Percentiles rank a stretch among this genome's conserved stretches.
These are phyloP conservation scores for Romanogobio albipinnatus DNA, from an alignment of 2,113 vertebrate species.

Conservation along the genomic window DNA sequence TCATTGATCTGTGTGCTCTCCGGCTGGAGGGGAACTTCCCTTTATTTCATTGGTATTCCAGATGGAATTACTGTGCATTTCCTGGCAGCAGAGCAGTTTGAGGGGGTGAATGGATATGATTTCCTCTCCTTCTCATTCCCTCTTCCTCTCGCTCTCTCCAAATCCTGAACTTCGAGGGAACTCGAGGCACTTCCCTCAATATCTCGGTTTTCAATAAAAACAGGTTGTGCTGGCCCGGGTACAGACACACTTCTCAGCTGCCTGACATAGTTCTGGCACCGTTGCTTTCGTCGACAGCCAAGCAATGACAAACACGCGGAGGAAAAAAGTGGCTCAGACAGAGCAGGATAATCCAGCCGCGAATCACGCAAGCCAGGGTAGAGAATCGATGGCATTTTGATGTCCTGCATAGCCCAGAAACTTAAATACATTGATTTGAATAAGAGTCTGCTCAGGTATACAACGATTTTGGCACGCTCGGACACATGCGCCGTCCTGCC, in stretches of 20 bases:
- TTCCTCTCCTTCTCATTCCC: conserved; percentile 54
- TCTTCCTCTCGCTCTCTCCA: conserved; percentile 14
- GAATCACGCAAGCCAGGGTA: conserved; percentile 10
- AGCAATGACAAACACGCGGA: conserved; percentile 40
- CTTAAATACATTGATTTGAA: background rate
- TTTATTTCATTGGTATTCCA: conserved; percentile 64
- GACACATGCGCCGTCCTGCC: conserved; percentile 4
- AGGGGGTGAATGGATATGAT: conserved; percentile 52
- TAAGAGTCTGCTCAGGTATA: conserved; percentile 4
- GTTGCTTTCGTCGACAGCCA: conserved; percentile 44
- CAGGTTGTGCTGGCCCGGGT: conserved; percentile 4
- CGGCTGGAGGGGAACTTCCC: conserved; percentile 58
- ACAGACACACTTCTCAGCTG: conserved; percentile 38
- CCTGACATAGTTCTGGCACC: conserved; percentile 47
- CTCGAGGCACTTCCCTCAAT: conserved; percentile 36
- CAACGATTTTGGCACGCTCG: background rate
- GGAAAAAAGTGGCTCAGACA: background rate
- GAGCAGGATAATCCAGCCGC: background rate
- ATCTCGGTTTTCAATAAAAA: conserved; percentile 35
- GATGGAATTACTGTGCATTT: conserved; percentile 61
- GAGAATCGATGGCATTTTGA: conserved; percentile 1
- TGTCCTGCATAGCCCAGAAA: background rate
- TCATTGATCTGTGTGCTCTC: conserved; percentile 53
- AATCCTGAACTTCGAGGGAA: conserved; percentile 48
- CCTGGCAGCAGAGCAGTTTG: conserved; percentile 56